A percentile compares a stretch with the other conserved stretches of the same genome.
Evolutionary conservation across 2,113 vertebrate genomes (phyloP).

Genomic region (Caretta caretta): DNA sequence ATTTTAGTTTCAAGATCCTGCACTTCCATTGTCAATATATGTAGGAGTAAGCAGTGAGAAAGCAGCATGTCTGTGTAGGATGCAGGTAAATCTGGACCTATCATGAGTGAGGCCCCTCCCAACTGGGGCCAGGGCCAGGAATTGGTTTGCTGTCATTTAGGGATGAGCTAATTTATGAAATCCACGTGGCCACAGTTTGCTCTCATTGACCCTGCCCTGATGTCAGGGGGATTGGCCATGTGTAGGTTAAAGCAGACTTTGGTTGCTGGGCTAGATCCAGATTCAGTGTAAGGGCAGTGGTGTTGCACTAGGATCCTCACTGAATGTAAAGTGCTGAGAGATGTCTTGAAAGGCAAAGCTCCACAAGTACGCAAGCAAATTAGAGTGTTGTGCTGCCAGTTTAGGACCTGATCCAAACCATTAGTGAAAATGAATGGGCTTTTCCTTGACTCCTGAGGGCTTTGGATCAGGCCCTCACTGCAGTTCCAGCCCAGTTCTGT

Average conservation of each 20-base stretch:
- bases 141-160: background rate
- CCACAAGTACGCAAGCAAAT: background rate
- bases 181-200: rapidly evolving
- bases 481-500: background rate
- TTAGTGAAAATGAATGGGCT: background rate
- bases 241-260: background rate
- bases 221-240: background rate
- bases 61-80: background rate
- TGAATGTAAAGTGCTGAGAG: background rate
- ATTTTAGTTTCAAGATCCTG: background rate
- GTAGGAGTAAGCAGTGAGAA: background rate
- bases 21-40: background rate
- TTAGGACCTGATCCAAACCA: background rate
- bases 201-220: background rate
- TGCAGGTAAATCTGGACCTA: rapidly evolving
- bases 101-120: background rate
- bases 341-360: background rate
- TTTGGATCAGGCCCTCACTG: background rate
- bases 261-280: background rate
- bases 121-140: background rate
- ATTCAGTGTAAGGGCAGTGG: background rate
- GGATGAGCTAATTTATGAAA: background rate
- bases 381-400: background rate
- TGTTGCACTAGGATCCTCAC: background rate
- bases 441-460: background rate